phyloP scores from a whole-genome alignment of 2,113 vertebrate species.

The Pristiophorus japonicus region DNA sequence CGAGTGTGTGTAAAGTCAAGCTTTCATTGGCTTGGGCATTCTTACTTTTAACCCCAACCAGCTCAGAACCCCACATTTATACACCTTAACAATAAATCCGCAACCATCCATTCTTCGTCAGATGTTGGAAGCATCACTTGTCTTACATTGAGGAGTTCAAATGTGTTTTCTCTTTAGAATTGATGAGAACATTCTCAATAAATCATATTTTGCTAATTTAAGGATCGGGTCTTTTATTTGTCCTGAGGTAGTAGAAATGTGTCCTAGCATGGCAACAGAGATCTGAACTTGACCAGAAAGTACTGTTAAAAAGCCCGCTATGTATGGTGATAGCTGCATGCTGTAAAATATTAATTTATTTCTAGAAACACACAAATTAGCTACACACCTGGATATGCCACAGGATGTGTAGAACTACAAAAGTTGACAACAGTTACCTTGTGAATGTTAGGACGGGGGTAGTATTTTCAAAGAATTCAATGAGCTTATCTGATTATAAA shows the following conservation, averaged over 20 bases:
- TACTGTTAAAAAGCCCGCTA: background rate
- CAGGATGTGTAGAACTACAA: background rate
- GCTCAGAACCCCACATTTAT: background rate
- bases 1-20: background rate
- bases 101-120: background rate
- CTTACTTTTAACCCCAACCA: background rate
- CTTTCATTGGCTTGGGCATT: background rate
- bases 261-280: background rate
- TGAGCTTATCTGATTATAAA: background rate
- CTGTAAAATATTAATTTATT: background rate
- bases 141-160: background rate
- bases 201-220: background rate
- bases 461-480: too few species aligned
- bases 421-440: background rate
- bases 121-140: background rate
- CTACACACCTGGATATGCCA: background rate
- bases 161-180: background rate
- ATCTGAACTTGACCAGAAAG: background rate
- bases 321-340: background rate
- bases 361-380: background rate
- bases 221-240: background rate
- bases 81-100: background rate
- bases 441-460: background rate
- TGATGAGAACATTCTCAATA: background rate
- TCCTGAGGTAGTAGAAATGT: background rate